phyloP scores from a whole-genome alignment of 2,797 vertebrate species.

The Coreius guichenoti region DNA sequence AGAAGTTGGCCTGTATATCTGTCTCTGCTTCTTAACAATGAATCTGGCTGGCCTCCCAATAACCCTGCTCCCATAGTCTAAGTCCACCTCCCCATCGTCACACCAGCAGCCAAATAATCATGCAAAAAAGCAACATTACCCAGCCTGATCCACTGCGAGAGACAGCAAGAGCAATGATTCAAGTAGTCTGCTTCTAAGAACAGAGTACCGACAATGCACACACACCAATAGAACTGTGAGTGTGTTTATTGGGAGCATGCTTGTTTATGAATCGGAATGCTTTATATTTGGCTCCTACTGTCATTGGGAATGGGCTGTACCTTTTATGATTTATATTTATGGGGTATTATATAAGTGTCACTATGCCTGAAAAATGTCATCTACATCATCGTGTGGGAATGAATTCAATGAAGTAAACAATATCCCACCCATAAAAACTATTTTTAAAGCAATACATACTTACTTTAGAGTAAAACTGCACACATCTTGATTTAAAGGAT shows the following conservation, averaged over 20 bases:
- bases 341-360: slow-evolving; percentile 38
- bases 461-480: neutral
- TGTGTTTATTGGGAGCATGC: neutral
- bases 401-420: slow-evolving; percentile 30
- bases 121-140: slow-evolving; percentile 75
- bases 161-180: slow-evolving; percentile 19
- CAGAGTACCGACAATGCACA: neutral
- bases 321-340: slow-evolving; percentile 39
- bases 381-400: slow-evolving; percentile 41
- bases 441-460: slow-evolving; percentile 17
- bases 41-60: slow-evolving; percentile 75
- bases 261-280: slow-evolving; percentile 36
- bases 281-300: slow-evolving; percentile 7
- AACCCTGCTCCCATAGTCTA: slow-evolving; percentile 73
- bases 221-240: neutral
- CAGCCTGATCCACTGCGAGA: slow-evolving; percentile 8
- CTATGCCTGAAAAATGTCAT: slow-evolving; percentile 40
- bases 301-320: slow-evolving; percentile 6
- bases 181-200: slow-evolving; percentile 31
- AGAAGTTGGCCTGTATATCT: slow-evolving; percentile 21
- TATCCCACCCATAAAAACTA: slow-evolving; percentile 8
- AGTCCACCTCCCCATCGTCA: slow-evolving; percentile 67
- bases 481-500: slow-evolving; percentile 26
- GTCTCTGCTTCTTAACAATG: slow-evolving; percentile 63
- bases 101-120: slow-evolving; percentile 72